phyloP scores from a whole-genome alignment of 2,888 invertebrate genomes.

The Sthenelais limicola region DNA sequence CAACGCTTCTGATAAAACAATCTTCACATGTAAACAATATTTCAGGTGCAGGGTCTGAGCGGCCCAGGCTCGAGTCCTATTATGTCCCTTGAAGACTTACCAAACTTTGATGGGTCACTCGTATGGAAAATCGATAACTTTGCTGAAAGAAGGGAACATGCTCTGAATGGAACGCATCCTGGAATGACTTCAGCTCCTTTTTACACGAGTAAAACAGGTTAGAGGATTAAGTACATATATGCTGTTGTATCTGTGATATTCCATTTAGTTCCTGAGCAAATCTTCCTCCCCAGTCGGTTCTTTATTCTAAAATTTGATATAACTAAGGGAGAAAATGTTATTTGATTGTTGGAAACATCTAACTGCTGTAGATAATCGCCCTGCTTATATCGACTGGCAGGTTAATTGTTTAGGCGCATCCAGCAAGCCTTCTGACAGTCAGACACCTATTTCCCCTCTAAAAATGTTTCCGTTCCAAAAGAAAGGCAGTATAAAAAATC shows the following conservation, averaged over 20 bases:
- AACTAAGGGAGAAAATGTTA: background rate
- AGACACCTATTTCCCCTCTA: no score
- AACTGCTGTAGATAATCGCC: background rate
- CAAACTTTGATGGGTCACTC: constrained; percentile 66
- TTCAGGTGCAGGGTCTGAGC: no score
- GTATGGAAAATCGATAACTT: constrained; percentile 69
- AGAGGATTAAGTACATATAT: background rate
- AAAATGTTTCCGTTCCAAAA: no score
- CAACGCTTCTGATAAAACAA: no score
- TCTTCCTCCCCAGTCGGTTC: no score
- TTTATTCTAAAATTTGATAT: no score
- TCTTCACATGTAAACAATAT: no score
- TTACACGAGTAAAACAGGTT: constrained; percentile 63
- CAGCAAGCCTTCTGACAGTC: no score
- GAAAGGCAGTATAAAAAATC: no score
- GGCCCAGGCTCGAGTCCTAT: no score
- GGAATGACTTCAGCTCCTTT: constrained; percentile 68
- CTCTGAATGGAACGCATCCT: constrained; percentile 59
- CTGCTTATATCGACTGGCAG: no score
- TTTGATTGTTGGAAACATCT: background rate
- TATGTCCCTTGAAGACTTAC: constrained; percentile 56
- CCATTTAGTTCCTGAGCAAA: background rate
- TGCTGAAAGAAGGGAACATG: constrained; percentile 61
- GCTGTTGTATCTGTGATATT: background rate
- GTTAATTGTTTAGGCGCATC: no score